Percentiles rank a stretch among this genome's conserved stretches.
phyloP scores from a whole-genome alignment of 2,888 invertebrate species.

The Gnatocerus cornutus region DNA sequence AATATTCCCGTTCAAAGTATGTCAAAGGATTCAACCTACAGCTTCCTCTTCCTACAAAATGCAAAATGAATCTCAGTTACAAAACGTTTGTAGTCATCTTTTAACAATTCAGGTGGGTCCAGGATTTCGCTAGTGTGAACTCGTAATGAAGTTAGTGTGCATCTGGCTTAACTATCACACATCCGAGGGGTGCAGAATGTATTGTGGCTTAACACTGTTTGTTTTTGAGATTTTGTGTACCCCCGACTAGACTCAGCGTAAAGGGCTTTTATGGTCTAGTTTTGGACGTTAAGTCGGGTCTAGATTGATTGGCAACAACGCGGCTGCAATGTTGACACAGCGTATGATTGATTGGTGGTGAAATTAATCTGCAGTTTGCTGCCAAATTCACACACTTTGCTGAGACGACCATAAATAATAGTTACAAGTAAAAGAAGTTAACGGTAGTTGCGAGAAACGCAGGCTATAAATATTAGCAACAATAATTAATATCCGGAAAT shows the following conservation, averaged over 20 bases:
- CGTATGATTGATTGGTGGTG: constrained; percentile 66
- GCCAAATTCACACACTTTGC: constrained; percentile 38
- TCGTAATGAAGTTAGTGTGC: constrained; percentile 29
- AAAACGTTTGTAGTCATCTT: constrained; percentile 40
- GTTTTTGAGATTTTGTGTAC: constrained; percentile 68
- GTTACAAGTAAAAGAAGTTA: constrained; percentile 18
- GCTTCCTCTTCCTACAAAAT: constrained; percentile 49
- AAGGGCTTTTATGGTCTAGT: constrained; percentile 47
- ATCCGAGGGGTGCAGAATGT: constrained; percentile 59
- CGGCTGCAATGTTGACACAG: constrained; percentile 64
- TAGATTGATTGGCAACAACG: constrained; percentile 60
- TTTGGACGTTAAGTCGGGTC: constrained; percentile 50
- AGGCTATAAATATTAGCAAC: constrained; percentile 48
- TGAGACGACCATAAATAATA: neutral
- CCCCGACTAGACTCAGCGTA: constrained; percentile 53
- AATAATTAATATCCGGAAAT: constrained; percentile 51
- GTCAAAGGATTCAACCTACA: constrained; percentile 49
- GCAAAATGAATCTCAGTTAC: constrained; percentile 30
- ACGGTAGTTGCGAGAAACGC: constrained; percentile 43
- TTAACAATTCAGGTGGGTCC: constrained; percentile 24
- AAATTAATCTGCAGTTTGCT: constrained; percentile 65
- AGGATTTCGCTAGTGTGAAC: constrained; percentile 4
- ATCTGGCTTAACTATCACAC: constrained; percentile 27
- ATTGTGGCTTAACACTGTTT: constrained; percentile 67
- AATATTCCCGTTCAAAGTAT: constrained; percentile 38